Evolutionary conservation across 2,888 invertebrate genomes (phyloP).

Genomic region (Diaprepes abbreviatus): DNA sequence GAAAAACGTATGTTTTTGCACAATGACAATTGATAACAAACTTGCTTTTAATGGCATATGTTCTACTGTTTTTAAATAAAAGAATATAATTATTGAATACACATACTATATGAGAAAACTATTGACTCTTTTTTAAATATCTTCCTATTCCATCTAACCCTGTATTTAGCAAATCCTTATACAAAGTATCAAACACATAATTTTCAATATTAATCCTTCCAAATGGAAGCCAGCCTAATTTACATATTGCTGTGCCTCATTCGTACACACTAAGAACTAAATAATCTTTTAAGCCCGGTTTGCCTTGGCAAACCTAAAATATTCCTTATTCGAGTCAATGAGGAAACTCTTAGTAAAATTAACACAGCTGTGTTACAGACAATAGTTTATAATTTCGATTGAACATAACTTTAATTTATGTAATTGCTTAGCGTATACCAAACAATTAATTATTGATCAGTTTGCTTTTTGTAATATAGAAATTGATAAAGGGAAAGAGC

Average conservation of each 20-base stretch:
- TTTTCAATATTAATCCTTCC: not conserved
- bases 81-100: too few relatives aligned
- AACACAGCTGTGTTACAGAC: not conserved
- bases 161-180: not conserved
- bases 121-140: too few relatives aligned
- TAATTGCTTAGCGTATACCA: too few relatives aligned
- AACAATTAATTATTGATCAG: too few relatives aligned
- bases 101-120: too few relatives aligned
- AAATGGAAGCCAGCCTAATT: not conserved
- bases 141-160: too few relatives aligned
- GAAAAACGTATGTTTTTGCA: too few relatives aligned
- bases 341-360: slow-evolving; percentile 3
- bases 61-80: too few relatives aligned
- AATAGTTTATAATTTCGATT: not conserved
- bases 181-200: not conserved
- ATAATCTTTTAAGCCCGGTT: not conserved
- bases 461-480: too few relatives aligned
- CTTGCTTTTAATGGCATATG: too few relatives aligned
- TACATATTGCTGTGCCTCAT: not conserved
- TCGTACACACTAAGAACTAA: not conserved
- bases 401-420: not conserved
- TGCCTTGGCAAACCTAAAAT: slow-evolving; percentile 3
- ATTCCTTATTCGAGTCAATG: not conserved
- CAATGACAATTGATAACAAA: too few relatives aligned
- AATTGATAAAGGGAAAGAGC: too few relatives aligned